Conservation (phyloP, 2,888 invertebrate genomes). For the Trissoscelio sp. region DNA sequence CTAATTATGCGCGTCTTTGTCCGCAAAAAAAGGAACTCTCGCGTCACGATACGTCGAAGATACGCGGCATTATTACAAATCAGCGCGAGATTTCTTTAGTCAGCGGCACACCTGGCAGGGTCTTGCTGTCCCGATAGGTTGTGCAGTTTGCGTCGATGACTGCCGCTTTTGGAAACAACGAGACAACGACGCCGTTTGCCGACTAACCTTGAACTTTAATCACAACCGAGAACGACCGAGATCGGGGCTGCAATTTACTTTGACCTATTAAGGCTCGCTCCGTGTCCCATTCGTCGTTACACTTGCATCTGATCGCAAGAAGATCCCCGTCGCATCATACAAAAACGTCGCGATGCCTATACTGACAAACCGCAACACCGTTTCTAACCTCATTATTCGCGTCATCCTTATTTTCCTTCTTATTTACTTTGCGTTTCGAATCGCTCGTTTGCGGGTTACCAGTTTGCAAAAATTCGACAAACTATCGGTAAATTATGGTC, state of each 20-base stretch:
- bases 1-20: constrained; percentile 16
- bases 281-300: constrained; percentile 61
- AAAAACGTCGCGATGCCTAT: constrained; percentile 40
- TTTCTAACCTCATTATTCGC: constrained; percentile 61
- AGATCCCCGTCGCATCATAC: constrained; percentile 34
- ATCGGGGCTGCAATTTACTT: constrained; percentile 70
- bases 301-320: constrained; percentile 62
- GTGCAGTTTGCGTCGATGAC: constrained; percentile 41
- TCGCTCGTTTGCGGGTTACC: constrained; percentile 9
- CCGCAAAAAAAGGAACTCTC: constrained; percentile 13
- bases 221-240: constrained; percentile 63
- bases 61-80: background rate
- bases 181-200: constrained; percentile 58
- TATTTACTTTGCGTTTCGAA: constrained; percentile 20
- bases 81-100: constrained; percentile 1
- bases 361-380: constrained; percentile 47
- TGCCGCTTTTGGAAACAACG: constrained; percentile 58
- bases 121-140: background rate
- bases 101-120: constrained; percentile 35
- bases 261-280: constrained; percentile 70
- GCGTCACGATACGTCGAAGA: constrained; percentile 21
- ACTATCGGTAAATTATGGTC: background rate
- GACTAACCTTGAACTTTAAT: constrained; percentile 71
- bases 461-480: background rate
- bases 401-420: constrained; percentile 38